Evolutionary conservation across 2,797 vertebrate genomes (phyloP), one percentile per base, ranked within the genome.

Genomic region (Sebastes dallii): DNA sequence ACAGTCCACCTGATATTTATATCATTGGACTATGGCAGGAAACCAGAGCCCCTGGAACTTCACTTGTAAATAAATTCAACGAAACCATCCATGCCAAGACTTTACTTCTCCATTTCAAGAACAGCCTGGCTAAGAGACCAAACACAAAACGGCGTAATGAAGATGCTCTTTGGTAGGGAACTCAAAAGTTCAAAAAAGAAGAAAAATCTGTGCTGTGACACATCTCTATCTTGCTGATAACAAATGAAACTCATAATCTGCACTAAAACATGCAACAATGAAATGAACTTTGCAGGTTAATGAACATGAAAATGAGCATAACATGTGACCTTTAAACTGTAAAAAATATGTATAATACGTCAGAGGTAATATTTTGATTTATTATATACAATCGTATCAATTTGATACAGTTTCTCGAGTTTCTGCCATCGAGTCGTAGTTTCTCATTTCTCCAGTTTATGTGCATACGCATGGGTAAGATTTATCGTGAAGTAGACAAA

Each of bases 21-120:
- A 39, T 74, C 8, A 66, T 42, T 77, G 52, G 56, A 73, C 5
- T 20, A 7, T 65, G 42, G 58, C 50, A 80, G 59, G 64, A 90
- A 72, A 85, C 60, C 34, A 80, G 34, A 70, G 52, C 54, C 62
- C 52, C 56, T 85, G 77, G 75, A 85, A 66, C 58, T 74, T 73
- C 42, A 80, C 52, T 79, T 71, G 30, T 61, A 66, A 87, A 86
- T 83, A 76, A 80, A 86, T 80, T 62, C 2, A 60, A 68, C 16
- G 70, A 70, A 62, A 68, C 32, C 70, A 52, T 59, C 39, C 34
- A 66, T 60, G 13, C 11, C 64, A 29, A 77, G 6, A 66, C 14
- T 73, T 74, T 14, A 52, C 18, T 14, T 72, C 8, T 66, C 24
- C 27, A 16, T 81, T 67, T 71, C 50, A 69, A 62, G 24, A 74